Evolutionary conservation across 2,113 vertebrate species (phyloP), one percentile per base, ranked within the genome.

Genomic region (Aspidoscelis tigris): DNA sequence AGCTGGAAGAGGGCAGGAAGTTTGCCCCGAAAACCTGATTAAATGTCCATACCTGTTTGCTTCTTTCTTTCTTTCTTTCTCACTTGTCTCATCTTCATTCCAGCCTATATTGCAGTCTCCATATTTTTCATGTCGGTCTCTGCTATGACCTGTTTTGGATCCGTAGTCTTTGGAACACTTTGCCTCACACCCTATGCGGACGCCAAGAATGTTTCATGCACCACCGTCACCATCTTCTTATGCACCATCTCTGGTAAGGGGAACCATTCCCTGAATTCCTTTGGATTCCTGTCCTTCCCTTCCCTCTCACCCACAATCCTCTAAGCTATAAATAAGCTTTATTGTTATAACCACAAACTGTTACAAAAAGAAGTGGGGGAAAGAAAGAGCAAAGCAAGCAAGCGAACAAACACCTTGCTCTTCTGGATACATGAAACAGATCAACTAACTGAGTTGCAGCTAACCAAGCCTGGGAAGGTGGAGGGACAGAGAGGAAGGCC

Each of bases 111-210:
- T 21, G 33, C 4, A 8, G 2, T 65, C 21, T 80, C 83, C 4
- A 80, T 74, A 22, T 5, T 85, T 20, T 85, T 74, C 9, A 85
- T 85, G 83, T 7, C 80, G 83, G 10, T 74, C 69, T 85, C 83
- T 50, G 20, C 9, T 39, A 0, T 6, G 33, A 20, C 77, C 41
- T 74, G 20, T 44, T 85, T 80, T 14, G 77, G 69, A 14, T 65
- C 83, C 3, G 77, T 85, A n/a, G 64, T 85, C 55, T 53, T 9
- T 21, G 83, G 83, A 21, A 85, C 77, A 0, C 55, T 79, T 33
- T 66, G n/a, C 3, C 58, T 85, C n/a, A 79, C 58, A 10, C 11
- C 70, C 12, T 20, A 20, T 0, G 43, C 43, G 14, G 5, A 16
- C 70, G 14, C 26, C 12, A 61, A 65, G 7, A 14, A 6, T 12